Base-by-base conservation (phyloP, 1,140 invertebrate genomes). In the Drosophila pachea region DNA sequence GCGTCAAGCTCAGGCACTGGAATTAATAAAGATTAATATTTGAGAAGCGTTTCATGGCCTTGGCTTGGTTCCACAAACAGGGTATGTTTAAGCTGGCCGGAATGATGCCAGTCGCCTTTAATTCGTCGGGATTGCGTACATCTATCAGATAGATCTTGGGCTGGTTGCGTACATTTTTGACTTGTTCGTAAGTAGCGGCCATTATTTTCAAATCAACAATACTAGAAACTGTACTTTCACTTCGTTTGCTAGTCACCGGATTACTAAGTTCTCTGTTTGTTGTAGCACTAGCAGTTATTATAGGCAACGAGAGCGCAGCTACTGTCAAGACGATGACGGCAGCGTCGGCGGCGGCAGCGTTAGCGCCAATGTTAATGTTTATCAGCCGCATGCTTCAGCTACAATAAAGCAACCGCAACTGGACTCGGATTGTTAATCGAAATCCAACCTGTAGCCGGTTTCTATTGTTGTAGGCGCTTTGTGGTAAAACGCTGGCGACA, bases 41-140 rank as follows among this genome's bases (percentile, higher is more conserved):
- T 11, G 9, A 22, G 5, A 40, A 29, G 8, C 0, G 31, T 6
- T 6, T 54, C 4, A 22, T 4, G 0, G 16, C 16, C 36, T 8
- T 2, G 5, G 7, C 48, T 54, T 16, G 4, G 3, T 38, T 5
- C 3, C 54, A 22, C 76, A 89, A 91, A 94, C 94, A 92, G 81
- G 93, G 93, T 79, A 94, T 93, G 76, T 94, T 94, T 62, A 94
- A 92, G 66, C 92, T 94, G 16, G 91, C 91, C 48, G 94, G 93
- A 64, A 94, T 91, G 77, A 89, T 90, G 29, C 93, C 93, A 67
- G 92, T 94, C 65, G 92, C 90, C 48, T 91, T 73, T 4, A 94
- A 88, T 88, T 94, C 93, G 45, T 91, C 87, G 9, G 91, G 90
- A 68, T 93, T 92, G 53, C 94, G 91, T 0, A 94, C 93, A 89